Percentiles rank a stretch among this genome's conserved stretches.
Evolutionary conservation across 2,797 vertebrate genomes (phyloP).

Genomic region (Eulemur coronatus): DNA sequence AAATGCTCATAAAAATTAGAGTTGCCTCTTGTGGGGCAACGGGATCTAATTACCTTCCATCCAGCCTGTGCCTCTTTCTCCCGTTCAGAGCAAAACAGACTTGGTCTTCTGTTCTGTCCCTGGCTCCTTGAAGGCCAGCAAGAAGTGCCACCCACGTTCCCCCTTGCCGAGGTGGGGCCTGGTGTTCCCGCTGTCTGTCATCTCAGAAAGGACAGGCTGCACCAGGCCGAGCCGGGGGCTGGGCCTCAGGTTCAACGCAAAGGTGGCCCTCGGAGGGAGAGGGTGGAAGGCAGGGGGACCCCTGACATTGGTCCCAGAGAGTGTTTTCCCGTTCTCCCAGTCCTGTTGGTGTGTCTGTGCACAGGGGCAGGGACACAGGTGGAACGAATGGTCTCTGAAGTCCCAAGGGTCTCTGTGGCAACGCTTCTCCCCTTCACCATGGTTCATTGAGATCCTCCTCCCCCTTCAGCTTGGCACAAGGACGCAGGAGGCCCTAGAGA

Average conservation of each 20-base stretch:
- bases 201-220: neutral
- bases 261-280: neutral
- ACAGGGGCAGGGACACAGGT: neutral
- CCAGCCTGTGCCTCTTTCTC: conserved; percentile 69
- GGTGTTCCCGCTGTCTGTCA: accelerated
- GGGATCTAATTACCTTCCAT: conserved; percentile 83
- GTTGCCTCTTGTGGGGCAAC: conserved; percentile 86
- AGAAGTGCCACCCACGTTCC: neutral
- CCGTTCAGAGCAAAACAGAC: neutral
- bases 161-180: neutral
- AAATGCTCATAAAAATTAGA: conserved; percentile 88
- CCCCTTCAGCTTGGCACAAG: neutral
- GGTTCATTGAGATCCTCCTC: neutral
- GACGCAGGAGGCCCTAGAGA: neutral
- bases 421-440: neutral
- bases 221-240: accelerated
- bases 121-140: neutral
- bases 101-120: neutral
- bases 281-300: accelerated
- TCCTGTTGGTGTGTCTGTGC: neutral
- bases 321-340: neutral
- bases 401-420: neutral
- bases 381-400: neutral
- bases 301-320: neutral
- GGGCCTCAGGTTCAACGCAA: neutral